Percentiles rank a stretch among this genome's conserved stretches.
These are phyloP conservation scores for Melanogrammus aeglefinus DNA, from an alignment of 2,797 vertebrate species.

Conservation along the genomic window DNA sequence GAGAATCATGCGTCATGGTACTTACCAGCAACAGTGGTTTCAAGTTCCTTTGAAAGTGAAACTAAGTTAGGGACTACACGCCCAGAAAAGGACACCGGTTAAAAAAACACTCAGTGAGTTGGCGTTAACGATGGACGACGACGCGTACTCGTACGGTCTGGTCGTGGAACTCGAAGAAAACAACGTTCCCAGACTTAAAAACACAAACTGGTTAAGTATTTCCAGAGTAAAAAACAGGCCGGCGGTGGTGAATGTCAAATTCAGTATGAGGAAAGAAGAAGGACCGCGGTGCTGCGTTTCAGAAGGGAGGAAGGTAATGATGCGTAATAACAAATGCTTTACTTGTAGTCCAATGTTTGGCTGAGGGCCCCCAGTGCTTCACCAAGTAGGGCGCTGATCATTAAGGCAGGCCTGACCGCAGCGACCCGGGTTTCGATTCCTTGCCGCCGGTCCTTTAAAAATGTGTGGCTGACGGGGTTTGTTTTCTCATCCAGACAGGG, in stretches of 20 bases:
- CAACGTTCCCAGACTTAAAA: conserved; percentile 42
- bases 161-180: conserved; percentile 55
- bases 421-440: too few relatives aligned
- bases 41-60: too few relatives aligned
- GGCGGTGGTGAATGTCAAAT: conserved; percentile 71
- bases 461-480: background rate
- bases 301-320: conserved; percentile 56
- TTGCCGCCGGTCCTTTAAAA: too few relatives aligned
- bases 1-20: too few relatives aligned
- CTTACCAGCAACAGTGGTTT: too few relatives aligned
- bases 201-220: conserved; percentile 70
- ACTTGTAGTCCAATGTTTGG: too few relatives aligned
- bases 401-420: too few relatives aligned
- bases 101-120: too few relatives aligned
- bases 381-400: too few relatives aligned
- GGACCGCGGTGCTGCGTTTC: conserved; percentile 60
- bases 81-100: too few relatives aligned
- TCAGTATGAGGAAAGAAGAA: conserved; percentile 29
- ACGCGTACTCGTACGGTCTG: conserved; percentile 33
- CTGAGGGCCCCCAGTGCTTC: background rate
- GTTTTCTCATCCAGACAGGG: conserved; percentile 47
- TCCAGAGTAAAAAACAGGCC: conserved; percentile 66
- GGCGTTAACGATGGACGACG: conserved; percentile 29
- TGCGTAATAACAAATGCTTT: background rate
- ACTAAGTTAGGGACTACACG: too few relatives aligned